These are phyloP conservation scores for Otus scops DNA, from an alignment of 2,797 vertebrate species.

Conservation along the genomic window DNA sequence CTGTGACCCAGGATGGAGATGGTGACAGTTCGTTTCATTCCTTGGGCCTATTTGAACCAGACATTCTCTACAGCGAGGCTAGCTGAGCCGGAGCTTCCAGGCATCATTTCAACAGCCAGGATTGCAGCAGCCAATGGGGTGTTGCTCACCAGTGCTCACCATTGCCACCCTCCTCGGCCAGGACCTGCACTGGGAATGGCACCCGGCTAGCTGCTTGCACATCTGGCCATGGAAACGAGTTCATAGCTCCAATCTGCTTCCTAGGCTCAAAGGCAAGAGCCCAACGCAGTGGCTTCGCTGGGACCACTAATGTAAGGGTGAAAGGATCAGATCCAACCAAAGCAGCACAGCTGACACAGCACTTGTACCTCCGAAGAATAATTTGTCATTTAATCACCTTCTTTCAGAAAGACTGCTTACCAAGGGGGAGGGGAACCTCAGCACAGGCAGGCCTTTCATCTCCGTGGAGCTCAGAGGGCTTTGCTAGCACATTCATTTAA, in stretches of 20 bases:
- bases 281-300: neutral
- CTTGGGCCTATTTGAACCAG: neutral
- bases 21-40: neutral
- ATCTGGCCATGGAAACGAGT: rapidly evolving
- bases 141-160: neutral
- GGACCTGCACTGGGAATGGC: rapidly evolving
- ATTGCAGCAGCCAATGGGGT: rapidly evolving
- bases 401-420: neutral
- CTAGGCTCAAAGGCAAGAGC: neutral
- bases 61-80: neutral
- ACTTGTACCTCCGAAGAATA: neutral
- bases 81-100: neutral
- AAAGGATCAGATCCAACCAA: neutral
- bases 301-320: neutral
- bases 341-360: neutral
- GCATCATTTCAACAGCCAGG: neutral
- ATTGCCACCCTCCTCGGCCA: neutral
- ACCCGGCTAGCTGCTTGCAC: rapidly evolving
- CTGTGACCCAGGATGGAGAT: neutral
- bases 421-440: neutral
- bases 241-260: neutral
- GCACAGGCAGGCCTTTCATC: neutral
- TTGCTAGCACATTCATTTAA: neutral
- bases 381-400: neutral
- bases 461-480: neutral